phyloP scores from a whole-genome alignment of 2,888 invertebrate genomes.

The Pheosia gnoma region DNA sequence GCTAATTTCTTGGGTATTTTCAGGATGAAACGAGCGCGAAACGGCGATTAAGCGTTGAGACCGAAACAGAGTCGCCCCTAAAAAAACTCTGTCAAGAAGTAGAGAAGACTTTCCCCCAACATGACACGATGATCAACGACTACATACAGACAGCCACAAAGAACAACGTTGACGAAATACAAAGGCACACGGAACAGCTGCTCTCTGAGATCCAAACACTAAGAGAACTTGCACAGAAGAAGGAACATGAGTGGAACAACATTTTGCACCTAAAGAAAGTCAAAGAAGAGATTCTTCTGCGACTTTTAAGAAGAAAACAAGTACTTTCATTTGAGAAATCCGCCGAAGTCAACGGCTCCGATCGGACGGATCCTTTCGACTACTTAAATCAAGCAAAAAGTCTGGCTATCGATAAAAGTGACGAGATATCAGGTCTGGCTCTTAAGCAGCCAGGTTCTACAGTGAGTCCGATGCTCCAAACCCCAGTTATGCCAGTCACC shows the following conservation, averaged over 20 bases:
- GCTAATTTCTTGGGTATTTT: conserved; percentile 21
- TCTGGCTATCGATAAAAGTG: conserved; percentile 76
- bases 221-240: conserved; percentile 89
- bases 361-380: conserved; percentile 70
- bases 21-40: conserved; percentile 72
- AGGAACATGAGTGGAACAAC: conserved; percentile 94
- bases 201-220: conserved; percentile 88
- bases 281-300: conserved; percentile 91
- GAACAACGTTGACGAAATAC: conserved; percentile 84
- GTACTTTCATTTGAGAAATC: conserved; percentile 81
- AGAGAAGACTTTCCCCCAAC: conserved; percentile 79
- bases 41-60: conserved; percentile 69
- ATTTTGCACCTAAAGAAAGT: conserved; percentile 92
- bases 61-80: conserved; percentile 75
- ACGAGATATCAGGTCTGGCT: conserved; percentile 75
- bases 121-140: conserved; percentile 85
- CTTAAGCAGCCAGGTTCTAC: conserved; percentile 68
- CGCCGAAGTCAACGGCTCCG: conserved; percentile 68
- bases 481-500: conserved; percentile 67
- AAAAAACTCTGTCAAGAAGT: conserved; percentile 80
- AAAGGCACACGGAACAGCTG: conserved; percentile 86
- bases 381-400: conserved; percentile 74
- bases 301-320: conserved; percentile 88
- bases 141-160: conserved; percentile 86
- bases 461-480: conserved; percentile 65